Evolutionary conservation across 2,113 vertebrate species (phyloP).

Genomic region (Gymnocephalus cernua): DNA sequence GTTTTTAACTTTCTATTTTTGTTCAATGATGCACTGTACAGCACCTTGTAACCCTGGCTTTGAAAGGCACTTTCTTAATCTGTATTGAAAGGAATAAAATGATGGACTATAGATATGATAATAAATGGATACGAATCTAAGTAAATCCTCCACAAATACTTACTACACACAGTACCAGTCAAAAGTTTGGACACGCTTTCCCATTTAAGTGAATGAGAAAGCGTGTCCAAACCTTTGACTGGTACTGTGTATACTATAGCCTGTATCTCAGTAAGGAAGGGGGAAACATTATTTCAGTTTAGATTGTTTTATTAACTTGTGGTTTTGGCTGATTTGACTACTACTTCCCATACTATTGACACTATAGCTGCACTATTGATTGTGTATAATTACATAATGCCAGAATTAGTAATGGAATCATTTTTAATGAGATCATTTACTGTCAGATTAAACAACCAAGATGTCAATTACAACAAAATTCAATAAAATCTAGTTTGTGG

Average conservation of each 20-base stretch:
- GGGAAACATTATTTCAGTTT: not conserved
- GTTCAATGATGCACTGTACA: too few species aligned
- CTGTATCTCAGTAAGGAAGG: not conserved
- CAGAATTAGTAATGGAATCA: not conserved
- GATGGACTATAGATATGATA: not conserved
- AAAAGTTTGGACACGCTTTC: too few species aligned
- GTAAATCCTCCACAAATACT: not conserved
- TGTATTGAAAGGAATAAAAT: not conserved
- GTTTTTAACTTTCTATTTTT: too few species aligned
- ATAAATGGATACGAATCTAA: not conserved
- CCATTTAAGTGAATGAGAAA: too few species aligned
- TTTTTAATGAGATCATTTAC: constrained; percentile 2
- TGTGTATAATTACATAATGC: not conserved
- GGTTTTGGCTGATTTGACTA: too few species aligned
- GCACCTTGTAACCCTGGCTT: too few species aligned
- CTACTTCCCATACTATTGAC: not conserved
- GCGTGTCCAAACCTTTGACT: too few species aligned
- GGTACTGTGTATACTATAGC: not conserved
- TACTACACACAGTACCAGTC: too few species aligned
- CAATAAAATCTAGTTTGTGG: not conserved
- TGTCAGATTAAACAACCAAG: constrained; percentile 1
- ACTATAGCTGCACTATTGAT: not conserved
- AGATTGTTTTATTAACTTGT: too few species aligned
- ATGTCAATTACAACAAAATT: constrained; percentile 22
- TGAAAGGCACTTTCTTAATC: not conserved